phyloP scores from a whole-genome alignment of 2,888 invertebrate genomes.

The Molanna angustata region DNA sequence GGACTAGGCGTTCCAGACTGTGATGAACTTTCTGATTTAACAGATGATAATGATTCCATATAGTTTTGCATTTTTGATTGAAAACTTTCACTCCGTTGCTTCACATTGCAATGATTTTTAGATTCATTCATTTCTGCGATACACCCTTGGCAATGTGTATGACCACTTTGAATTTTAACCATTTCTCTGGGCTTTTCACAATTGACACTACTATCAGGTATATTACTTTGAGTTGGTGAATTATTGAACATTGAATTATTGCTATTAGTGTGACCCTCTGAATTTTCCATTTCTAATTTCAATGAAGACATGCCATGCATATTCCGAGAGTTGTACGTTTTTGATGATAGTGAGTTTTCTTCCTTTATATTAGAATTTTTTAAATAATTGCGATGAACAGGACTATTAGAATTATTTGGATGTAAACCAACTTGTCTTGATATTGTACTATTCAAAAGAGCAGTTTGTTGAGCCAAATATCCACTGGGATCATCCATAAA shows the following conservation, averaged over 20 bases:
- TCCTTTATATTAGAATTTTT: constrained; percentile 11
- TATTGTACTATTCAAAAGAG: constrained; percentile 79
- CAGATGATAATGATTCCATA: constrained; percentile 27
- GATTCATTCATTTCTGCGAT: constrained; percentile 29
- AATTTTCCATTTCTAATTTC: constrained; percentile 12
- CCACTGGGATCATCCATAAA: constrained; percentile 91
- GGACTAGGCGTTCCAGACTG: constrained; percentile 56
- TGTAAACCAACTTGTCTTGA: constrained; percentile 59
- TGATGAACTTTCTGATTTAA: constrained; percentile 50
- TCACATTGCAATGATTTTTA: constrained; percentile 23
- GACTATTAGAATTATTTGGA: constrained; percentile 33
- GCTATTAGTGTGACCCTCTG: constrained; percentile 16
- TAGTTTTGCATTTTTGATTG: constrained; percentile 30
- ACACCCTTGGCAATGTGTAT: constrained; percentile 28
- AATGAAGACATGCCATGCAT: constrained; percentile 3
- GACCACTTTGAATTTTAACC: constrained; percentile 23
- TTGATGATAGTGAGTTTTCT: constrained; percentile 14
- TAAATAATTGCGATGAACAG: neutral
- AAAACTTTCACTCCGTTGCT: constrained; percentile 22
- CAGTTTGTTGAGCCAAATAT: constrained; percentile 88
- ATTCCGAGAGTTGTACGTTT: constrained; percentile 17
- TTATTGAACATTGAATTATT: constrained; percentile 35
- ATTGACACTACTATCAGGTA: constrained; percentile 51
- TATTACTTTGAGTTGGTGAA: constrained; percentile 48
- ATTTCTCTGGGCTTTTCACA: constrained; percentile 43